phyloP scores from a whole-genome alignment of 2,113 vertebrate genomes.

The Poeciliopsis turrubarensis region DNA sequence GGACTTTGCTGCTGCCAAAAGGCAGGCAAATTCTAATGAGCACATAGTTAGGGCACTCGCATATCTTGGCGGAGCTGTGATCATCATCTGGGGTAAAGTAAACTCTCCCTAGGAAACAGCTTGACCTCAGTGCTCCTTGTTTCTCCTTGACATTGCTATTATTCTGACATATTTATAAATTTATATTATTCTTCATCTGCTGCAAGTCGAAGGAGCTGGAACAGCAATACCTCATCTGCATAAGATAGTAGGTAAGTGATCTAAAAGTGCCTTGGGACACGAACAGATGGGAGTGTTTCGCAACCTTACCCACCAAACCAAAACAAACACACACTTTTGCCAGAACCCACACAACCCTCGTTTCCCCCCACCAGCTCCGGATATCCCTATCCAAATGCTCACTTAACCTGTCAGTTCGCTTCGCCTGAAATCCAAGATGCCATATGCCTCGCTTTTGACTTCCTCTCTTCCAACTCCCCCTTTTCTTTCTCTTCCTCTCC shows the following conservation, averaged over 20 bases:
- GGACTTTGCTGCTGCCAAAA: constrained; percentile 78
- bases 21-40: constrained; percentile 73
- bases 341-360: constrained; percentile 20
- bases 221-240: constrained; percentile 87
- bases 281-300: constrained; percentile 90
- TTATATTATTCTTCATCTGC: constrained; percentile 63
- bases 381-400: constrained; percentile 76
- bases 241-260: constrained; percentile 81
- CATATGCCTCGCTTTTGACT: constrained; percentile 86
- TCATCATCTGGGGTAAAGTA: constrained; percentile 74
- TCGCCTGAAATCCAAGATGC: constrained; percentile 80
- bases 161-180: constrained; percentile 69
- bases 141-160: constrained; percentile 68
- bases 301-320: constrained; percentile 68
- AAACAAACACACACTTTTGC: constrained; percentile 50
- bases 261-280: constrained; percentile 85
- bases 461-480: constrained; percentile 51
- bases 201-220: constrained; percentile 83
- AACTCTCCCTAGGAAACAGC: constrained; percentile 85
- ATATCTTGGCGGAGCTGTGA: constrained; percentile 80
- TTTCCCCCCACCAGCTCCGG: constrained; percentile 14
- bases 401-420: constrained; percentile 88
- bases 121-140: constrained; percentile 81
- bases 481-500: constrained; percentile 20
- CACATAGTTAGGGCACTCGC: constrained; percentile 79